Conservation (phyloP, 2,113 vertebrate genomes). For the Thalassarche chlororhynchos region DNA sequence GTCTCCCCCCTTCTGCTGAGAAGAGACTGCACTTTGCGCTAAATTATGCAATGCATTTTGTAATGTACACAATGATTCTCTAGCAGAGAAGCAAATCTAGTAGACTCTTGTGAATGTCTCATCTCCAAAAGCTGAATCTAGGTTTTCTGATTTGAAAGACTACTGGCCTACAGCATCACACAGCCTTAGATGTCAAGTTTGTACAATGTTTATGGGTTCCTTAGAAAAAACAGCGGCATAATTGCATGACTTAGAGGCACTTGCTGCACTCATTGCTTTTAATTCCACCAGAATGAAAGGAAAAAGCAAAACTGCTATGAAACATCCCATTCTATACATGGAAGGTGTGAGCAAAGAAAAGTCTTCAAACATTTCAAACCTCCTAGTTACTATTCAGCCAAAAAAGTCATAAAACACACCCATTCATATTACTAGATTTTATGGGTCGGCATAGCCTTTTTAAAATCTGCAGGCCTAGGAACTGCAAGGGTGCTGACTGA, state of each 20-base stretch:
- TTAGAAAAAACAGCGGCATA: neutral
- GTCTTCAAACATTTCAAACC: neutral
- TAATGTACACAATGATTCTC: neutral
- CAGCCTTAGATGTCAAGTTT: neutral
- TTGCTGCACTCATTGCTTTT: neutral
- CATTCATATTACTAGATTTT: neutral
- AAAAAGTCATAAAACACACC: neutral
- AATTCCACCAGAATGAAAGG: neutral
- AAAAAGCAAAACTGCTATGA: neutral
- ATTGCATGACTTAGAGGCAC: neutral
- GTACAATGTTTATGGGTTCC: neutral
- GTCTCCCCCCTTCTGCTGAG: neutral
- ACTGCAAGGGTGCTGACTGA: slow-evolving; percentile 17
- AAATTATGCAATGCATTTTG: neutral
- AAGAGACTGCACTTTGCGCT: neutral
- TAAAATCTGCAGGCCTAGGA: neutral
- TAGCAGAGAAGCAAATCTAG: neutral
- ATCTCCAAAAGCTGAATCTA: neutral
- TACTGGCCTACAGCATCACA: neutral
- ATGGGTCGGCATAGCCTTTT: neutral
- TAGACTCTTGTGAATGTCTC: neutral
- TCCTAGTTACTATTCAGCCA: neutral
- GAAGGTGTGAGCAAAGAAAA: neutral
- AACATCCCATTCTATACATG: neutral
- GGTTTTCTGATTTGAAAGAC: neutral